Percentiles rank a stretch among this genome's conserved stretches.
Evolutionary conservation across 1,140 invertebrate genomes (phyloP).

Genomic region (Gryon sp.): DNA sequence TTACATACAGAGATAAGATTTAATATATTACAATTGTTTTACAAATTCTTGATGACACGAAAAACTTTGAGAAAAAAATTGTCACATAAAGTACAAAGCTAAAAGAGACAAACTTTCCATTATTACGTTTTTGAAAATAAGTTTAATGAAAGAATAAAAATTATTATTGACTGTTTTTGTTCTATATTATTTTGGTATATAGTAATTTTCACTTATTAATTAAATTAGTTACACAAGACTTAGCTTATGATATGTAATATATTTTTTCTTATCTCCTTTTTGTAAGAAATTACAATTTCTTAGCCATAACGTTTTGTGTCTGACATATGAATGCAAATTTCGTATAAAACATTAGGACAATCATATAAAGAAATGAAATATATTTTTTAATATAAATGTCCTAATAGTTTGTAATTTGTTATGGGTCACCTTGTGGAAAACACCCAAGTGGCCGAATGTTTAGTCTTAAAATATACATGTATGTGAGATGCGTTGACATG

Average conservation of each 20-base stretch:
- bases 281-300: constrained; percentile 27
- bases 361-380: constrained; percentile 6
- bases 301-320: constrained; percentile 6
- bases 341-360: neutral
- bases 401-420: too few relatives aligned
- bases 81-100: constrained; percentile 2
- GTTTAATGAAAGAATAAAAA: too few relatives aligned
- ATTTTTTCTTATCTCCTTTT: constrained; percentile 51
- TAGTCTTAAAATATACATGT: constrained; percentile 13
- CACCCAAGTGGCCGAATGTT: neutral
- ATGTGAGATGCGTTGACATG: constrained; percentile 9
- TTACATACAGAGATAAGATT: constrained; percentile 54
- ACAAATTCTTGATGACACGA: neutral
- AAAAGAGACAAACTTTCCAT: too few relatives aligned
- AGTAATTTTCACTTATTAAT: neutral
- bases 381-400: too few relatives aligned
- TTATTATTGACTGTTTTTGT: too few relatives aligned
- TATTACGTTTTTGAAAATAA: too few relatives aligned
- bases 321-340: constrained; percentile 5
- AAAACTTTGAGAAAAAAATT: too few relatives aligned
- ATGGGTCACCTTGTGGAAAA: too few relatives aligned
- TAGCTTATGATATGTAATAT: constrained; percentile 51
- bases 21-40: constrained; percentile 47
- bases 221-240: neutral
- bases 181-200: too few relatives aligned